Evolutionary conservation across 2,888 invertebrate genomes (phyloP).

Genomic region (Trachelus stipa): DNA sequence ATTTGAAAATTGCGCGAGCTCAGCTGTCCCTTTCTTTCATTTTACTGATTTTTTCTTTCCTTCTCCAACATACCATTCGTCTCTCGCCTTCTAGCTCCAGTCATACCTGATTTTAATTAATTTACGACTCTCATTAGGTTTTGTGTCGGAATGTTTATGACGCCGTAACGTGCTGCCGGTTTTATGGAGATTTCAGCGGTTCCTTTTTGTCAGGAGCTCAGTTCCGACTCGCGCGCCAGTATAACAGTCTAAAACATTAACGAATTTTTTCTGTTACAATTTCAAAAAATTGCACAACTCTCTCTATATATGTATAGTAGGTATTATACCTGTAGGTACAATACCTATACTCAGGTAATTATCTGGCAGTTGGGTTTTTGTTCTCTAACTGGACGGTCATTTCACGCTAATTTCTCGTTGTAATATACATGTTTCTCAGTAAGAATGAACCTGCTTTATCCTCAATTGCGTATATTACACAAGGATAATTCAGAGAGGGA

Average conservation of each 20-base stretch:
- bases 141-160: slow-evolving; percentile 19
- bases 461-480: neutral
- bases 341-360: neutral
- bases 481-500: neutral
- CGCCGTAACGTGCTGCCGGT: slow-evolving; percentile 17
- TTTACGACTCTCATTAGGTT: slow-evolving; percentile 21
- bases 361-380: neutral
- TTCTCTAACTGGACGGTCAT: neutral
- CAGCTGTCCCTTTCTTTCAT: neutral
- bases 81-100: neutral
- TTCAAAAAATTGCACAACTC: neutral
- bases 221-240: neutral
- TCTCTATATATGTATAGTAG: no score
- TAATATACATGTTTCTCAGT: neutral
- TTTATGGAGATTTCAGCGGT: slow-evolving; percentile 8
- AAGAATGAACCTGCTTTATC: neutral
- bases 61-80: neutral
- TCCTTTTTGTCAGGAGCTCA: neutral
- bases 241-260: neutral
- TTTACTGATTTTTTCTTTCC: neutral
- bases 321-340: no score
- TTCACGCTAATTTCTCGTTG: neutral
- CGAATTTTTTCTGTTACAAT: neutral
- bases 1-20: neutral
- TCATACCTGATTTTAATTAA: slow-evolving; percentile 18